Base-by-base conservation (phyloP, 2,797 vertebrate genomes). In the Microhierax caerulescens region DNA sequence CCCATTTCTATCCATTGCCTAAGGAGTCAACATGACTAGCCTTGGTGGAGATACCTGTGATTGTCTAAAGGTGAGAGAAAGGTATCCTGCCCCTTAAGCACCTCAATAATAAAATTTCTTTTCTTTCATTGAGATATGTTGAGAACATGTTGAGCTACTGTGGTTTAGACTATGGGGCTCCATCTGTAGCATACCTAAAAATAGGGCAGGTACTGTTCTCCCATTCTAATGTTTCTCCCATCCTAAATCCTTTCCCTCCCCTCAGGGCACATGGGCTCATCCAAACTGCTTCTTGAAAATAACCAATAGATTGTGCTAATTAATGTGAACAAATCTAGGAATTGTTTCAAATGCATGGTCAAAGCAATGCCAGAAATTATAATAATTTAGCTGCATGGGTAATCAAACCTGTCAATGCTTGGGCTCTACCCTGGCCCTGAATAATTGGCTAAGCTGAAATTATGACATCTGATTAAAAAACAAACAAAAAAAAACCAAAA, bases 81-180 rank as follows among this genome's bases (percentile, higher is more conserved):
- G 43, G 14, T 65, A 61, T 47, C 53, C 16, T 39, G 6, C 6
- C 11, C 7, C 6, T 67, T n/a, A 47, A 68, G 19, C 28, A 34
- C 3, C 28, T 53, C 9, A 36, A 2, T 41, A 47, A 41, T 57
- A 24, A 60, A 68, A 47, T 51, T 10, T 39, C n/a, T 64, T 25
- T 7, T 39, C 11, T 65, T 70, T 45, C n/a, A n/a, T 25, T 43
- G 20, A 53, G 13, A 16, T 43, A 12, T 37, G 21, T 47, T 67
- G 20, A 54, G 24, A 25, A 10, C 37, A 14, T 36, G 22, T 23
- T 32, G 48, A 83, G 23, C 11, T 76, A 21, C 27, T 56, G 20
- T 47, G 7, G 54, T 56, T 74, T 59, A 54, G 23, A 37, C 20
- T 24, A 7, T 0, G 0, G 14, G 18, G 5, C 3, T 53, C 13